These are phyloP conservation scores for Lagopus leucura DNA, from an alignment of 2,113 vertebrate genomes.

Conservation along the genomic window DNA sequence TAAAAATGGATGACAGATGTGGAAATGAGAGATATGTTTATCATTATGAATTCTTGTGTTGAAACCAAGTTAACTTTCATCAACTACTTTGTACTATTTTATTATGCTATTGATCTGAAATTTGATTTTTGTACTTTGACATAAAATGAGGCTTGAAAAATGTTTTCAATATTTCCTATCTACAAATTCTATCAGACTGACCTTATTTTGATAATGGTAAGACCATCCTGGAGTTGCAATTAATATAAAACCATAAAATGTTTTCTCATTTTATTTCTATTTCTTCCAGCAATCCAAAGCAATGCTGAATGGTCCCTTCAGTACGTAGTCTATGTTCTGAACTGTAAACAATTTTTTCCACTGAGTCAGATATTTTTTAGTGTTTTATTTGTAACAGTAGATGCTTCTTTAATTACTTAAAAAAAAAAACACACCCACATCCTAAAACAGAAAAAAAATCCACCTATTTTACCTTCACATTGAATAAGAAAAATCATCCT, in stretches of 20 bases:
- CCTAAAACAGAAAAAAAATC: background rate
- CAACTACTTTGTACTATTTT: constrained; percentile 51
- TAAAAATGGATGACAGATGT: constrained; percentile 50
- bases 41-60: constrained; percentile 36
- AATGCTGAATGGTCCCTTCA: constrained; percentile 24
- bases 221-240: constrained; percentile 24
- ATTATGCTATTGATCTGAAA: constrained; percentile 47
- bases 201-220: constrained; percentile 15
- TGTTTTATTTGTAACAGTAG: constrained; percentile 27
- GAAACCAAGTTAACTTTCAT: constrained; percentile 58
- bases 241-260: constrained; percentile 26
- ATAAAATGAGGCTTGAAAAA: constrained; percentile 43
- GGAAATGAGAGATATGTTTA: constrained; percentile 48
- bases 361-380: constrained; percentile 1
- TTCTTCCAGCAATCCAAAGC: background rate
- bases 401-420: background rate
- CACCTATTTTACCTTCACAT: background rate
- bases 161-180: constrained; percentile 34
- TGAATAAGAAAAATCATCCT: background rate
- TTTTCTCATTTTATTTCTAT: constrained; percentile 21
- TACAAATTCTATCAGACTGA: constrained; percentile 34
- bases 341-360: constrained; percentile 34
- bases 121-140: constrained; percentile 36
- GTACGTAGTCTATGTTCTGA: constrained; percentile 8
- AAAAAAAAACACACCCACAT: no score